These are phyloP conservation scores for Cinclus mexicanus DNA, from an alignment of 2,113 vertebrate species.

Conservation along the genomic window DNA sequence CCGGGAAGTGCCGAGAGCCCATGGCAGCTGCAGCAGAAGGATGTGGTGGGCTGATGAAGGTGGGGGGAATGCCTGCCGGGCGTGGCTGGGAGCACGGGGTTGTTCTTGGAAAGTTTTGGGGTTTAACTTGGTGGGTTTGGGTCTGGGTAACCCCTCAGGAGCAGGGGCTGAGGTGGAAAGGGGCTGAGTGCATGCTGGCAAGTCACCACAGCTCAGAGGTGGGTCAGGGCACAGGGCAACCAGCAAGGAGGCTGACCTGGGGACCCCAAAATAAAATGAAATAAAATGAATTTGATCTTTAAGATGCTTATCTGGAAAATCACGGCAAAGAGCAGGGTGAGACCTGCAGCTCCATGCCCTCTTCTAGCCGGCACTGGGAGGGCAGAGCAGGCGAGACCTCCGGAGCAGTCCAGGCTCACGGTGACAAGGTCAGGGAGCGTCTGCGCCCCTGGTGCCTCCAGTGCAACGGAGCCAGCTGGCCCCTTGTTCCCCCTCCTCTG, in stretches of 20 bases:
- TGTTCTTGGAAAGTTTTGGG: neutral
- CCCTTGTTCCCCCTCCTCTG: neutral
- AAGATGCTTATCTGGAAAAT: neutral
- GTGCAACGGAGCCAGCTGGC: rapidly evolving
- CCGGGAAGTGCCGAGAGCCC: constrained; percentile 80
- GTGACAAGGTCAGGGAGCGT: rapidly evolving
- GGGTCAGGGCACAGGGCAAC: too few relatives aligned
- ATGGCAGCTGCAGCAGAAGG: constrained; percentile 60
- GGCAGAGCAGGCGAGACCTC: neutral
- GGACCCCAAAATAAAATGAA: neutral
- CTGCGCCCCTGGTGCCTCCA: neutral
- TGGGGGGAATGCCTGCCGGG: rapidly evolving
- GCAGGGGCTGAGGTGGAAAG: neutral
- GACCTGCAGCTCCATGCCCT: neutral
- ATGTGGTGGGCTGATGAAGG: rapidly evolving
- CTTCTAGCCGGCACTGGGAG: rapidly evolving
- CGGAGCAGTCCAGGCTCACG: neutral
- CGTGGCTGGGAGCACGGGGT: rapidly evolving
- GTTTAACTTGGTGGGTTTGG: neutral
- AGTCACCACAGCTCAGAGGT: neutral
- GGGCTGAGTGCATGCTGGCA: rapidly evolving
- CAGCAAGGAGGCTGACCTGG: neutral
- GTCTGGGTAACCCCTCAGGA: rapidly evolving
- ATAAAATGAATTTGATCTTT: neutral
- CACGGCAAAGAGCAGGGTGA: neutral